These are phyloP conservation scores for Loxodonta africana DNA, from an alignment of 2,113 vertebrate genomes.

Conservation along the genomic window DNA sequence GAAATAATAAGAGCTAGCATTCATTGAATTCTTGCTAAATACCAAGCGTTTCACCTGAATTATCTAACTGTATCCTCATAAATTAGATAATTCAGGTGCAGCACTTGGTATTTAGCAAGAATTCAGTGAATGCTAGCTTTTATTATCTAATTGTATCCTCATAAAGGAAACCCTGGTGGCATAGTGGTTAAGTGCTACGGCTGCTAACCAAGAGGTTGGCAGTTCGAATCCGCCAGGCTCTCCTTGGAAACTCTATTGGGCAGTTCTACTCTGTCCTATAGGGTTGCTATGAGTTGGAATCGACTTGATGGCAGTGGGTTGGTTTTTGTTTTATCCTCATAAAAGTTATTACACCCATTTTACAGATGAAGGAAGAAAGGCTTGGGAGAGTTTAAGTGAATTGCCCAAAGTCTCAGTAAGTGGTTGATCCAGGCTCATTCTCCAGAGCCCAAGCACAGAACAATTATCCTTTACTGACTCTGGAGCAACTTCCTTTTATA, in stretches of 20 bases:
- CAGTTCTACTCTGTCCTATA: too few relatives aligned
- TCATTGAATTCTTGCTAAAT: slow-evolving; percentile 59
- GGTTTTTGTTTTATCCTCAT: not conserved
- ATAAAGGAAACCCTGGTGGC: too few relatives aligned
- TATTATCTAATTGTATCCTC: too few relatives aligned
- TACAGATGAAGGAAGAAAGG: not conserved
- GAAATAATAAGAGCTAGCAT: slow-evolving; percentile 41
- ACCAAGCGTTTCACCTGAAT: not conserved
- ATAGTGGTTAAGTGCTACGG: too few relatives aligned
- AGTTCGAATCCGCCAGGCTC: too few relatives aligned
- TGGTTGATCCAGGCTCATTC: not conserved
- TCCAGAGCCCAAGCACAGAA: not conserved
- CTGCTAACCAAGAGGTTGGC: too few relatives aligned
- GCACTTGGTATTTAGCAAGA: too few relatives aligned
- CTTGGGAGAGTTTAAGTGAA: not conserved
- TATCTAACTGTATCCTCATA: slow-evolving; percentile 22
- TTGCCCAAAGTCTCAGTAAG: not conserved
- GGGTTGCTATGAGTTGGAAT: too few relatives aligned
- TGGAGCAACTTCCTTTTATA: not conserved
- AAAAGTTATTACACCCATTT: not conserved
- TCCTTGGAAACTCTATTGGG: too few relatives aligned
- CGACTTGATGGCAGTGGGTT: too few relatives aligned
- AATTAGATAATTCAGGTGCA: not conserved
- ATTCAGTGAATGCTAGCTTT: too few relatives aligned
- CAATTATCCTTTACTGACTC: not conserved